Evolutionary conservation across 2,888 invertebrate species (phyloP).

Genomic region (Elysia crispata): DNA sequence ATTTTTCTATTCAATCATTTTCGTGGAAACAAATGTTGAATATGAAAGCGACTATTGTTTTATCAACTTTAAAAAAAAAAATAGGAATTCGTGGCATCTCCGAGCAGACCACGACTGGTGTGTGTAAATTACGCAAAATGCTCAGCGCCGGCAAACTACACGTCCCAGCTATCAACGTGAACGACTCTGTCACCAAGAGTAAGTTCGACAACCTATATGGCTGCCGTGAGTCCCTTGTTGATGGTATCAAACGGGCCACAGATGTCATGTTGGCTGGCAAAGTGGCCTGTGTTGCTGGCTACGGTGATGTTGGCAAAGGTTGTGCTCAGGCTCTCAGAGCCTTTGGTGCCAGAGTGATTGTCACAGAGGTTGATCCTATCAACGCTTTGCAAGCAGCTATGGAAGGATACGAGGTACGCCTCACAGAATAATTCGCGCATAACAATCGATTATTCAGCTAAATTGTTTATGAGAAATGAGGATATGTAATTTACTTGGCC

Average conservation of each 20-base stretch:
- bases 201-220: conserved; percentile 99
- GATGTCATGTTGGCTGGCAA: conserved; percentile 99
- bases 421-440: too few relatives aligned
- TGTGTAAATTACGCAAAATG: conserved; percentile 98
- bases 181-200: conserved; percentile 99
- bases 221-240: conserved; percentile 97
- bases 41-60: background rate
- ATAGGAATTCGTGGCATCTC: conserved; percentile 85
- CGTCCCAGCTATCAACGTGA: conserved; percentile 98
- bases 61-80: conserved; percentile 38
- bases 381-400: conserved; percentile 97
- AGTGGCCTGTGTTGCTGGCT: conserved; percentile 98
- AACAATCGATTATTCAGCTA: too few relatives aligned
- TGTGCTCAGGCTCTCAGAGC: conserved; percentile 96
- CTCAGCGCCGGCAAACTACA: conserved; percentile 90
- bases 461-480: too few relatives aligned
- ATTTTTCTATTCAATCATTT: too few relatives aligned
- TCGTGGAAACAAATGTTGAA: background rate
- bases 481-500: too few relatives aligned
- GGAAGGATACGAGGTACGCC: conserved; percentile 90
- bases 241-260: conserved; percentile 98
- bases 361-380: conserved; percentile 99
- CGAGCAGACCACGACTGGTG: conserved; percentile 99
- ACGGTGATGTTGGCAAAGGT: conserved; percentile 99
- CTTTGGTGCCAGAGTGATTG: conserved; percentile 95